A percentile compares a stretch with the other conserved stretches of the same genome.
phyloP scores from a whole-genome alignment of 2,113 vertebrate genomes.

The Lophius piscatorius region DNA sequence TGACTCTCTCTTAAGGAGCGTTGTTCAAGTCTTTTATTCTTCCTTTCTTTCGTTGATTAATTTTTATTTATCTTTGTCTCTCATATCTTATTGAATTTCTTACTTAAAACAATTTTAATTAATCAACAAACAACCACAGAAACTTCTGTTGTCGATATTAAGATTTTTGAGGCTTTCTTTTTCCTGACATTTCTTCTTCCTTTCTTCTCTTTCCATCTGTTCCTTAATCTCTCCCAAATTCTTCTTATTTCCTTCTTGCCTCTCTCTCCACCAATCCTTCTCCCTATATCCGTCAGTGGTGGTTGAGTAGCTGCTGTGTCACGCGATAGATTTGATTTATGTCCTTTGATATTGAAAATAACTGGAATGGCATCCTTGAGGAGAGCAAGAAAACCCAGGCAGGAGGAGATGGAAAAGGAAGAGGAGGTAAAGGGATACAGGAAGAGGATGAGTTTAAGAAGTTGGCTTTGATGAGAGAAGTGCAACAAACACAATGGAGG shows the following conservation, averaged over 20 bases:
- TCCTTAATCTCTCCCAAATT: not conserved
- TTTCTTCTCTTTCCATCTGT: not conserved
- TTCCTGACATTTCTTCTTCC: not conserved
- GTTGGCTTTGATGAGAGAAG: not conserved
- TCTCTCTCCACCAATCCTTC: not conserved
- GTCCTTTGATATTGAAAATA: slow-evolving; percentile 74
- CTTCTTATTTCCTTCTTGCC: not conserved
- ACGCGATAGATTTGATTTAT: slow-evolving; percentile 71
- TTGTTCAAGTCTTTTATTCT: not conserved
- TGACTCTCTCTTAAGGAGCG: not conserved
- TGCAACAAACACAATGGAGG: slow-evolving; percentile 13
- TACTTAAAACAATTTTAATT: no score
- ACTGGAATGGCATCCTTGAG: slow-evolving; percentile 71
- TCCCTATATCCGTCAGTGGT: slow-evolving; percentile 15
- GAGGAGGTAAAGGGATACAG: not conserved
- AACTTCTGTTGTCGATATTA: not conserved
- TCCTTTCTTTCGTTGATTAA: not conserved
- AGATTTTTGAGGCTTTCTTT: not conserved
- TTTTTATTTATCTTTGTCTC: no score
- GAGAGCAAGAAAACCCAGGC: slow-evolving; percentile 16
- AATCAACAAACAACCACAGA: no score
- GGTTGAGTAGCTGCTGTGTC: slow-evolving; percentile 29
- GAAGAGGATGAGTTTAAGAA: not conserved
- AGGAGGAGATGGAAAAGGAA: not conserved
- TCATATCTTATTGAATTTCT: no score